Percentiles rank a stretch among this genome's conserved stretches.
Evolutionary conservation across 2,888 invertebrate species (phyloP).

Genomic region (Agrochola lychnidis): DNA sequence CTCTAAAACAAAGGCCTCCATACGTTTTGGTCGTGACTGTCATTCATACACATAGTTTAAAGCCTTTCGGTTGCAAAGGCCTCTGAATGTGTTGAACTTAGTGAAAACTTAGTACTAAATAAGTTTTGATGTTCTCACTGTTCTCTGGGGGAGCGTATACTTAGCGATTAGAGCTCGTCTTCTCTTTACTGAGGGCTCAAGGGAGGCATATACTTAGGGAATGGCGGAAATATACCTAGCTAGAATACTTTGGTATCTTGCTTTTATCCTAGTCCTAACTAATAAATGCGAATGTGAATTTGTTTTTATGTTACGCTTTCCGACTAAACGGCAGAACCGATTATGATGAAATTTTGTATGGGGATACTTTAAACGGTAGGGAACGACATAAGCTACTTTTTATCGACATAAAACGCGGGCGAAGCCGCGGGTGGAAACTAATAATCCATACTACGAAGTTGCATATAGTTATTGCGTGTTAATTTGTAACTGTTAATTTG

Average conservation of each 20-base stretch:
- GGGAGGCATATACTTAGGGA: slow-evolving; percentile 38
- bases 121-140: slow-evolving; percentile 61
- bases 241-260: neutral
- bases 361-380: too few relatives aligned
- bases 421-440: too few relatives aligned
- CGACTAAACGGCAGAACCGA: too few relatives aligned
- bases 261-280: neutral
- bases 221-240: slow-evolving; percentile 23
- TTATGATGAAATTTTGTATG: too few relatives aligned
- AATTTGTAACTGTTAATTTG: neutral
- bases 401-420: too few relatives aligned
- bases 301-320: too few relatives aligned
- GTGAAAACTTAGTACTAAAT: slow-evolving; percentile 55
- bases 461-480: neutral
- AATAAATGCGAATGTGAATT: too few relatives aligned
- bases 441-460: neutral
- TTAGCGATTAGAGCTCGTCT: slow-evolving; percentile 55
- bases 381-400: too few relatives aligned
- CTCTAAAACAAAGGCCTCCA: slow-evolving; percentile 29
- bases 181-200: slow-evolving; percentile 38
- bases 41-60: slow-evolving; percentile 56
- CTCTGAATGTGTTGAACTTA: slow-evolving; percentile 51
- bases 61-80: slow-evolving; percentile 39
- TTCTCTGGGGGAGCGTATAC: slow-evolving; percentile 55
- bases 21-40: slow-evolving; percentile 36